phyloP scores from a whole-genome alignment of 2,113 vertebrate species.

The Platichthys flesus region DNA sequence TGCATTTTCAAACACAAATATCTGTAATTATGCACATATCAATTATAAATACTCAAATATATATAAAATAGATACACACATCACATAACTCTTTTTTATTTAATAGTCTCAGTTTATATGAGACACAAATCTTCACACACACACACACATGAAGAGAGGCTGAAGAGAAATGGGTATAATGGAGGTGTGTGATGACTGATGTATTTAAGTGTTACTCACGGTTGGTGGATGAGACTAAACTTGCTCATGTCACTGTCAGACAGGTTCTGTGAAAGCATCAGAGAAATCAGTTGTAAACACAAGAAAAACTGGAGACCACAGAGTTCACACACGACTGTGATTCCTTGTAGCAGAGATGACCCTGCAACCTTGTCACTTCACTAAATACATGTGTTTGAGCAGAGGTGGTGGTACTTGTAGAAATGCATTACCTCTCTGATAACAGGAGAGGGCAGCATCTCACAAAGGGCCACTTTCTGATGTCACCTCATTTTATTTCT shows the following conservation, averaged over 20 bases:
- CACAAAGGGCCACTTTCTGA: not conserved
- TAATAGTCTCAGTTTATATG: not conserved
- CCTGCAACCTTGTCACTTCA: not conserved
- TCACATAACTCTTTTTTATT: not conserved
- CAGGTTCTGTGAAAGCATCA: constrained; percentile 79
- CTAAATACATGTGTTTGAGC: not conserved
- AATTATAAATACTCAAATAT: not conserved
- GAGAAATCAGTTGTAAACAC: constrained; percentile 8
- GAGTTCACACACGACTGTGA: not conserved
- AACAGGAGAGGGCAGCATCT: constrained; percentile 75
- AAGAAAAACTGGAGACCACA: not conserved
- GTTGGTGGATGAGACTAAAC: constrained; percentile 84
- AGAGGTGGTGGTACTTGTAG: not conserved
- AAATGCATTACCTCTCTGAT: not conserved
- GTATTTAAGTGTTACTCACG: constrained; percentile 79
- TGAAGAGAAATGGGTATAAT: not conserved
- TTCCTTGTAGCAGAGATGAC: not conserved
- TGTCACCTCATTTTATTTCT: not conserved
- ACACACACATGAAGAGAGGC: not conserved
- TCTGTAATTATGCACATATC: not conserved
- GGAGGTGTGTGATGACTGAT: not conserved
- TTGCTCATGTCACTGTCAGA: constrained; percentile 80
- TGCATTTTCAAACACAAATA: no score
- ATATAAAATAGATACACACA: not conserved
- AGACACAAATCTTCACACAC: not conserved